Percentiles rank a stretch among this genome's conserved stretches.
Evolutionary conservation across 2,888 invertebrate species (phyloP).

Genomic region (Cantharis nigra): DNA sequence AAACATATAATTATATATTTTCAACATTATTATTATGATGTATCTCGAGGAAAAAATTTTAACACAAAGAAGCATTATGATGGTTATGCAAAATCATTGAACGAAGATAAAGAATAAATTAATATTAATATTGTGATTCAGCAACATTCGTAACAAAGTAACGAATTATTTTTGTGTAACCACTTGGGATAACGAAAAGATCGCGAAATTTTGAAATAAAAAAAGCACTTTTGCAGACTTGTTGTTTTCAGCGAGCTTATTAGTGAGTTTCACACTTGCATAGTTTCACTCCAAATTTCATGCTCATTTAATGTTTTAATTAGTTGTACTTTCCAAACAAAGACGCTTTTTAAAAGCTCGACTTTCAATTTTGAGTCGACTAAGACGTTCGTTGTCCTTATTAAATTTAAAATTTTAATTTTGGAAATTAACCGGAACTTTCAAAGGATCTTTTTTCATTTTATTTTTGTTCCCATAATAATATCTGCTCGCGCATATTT

Average conservation of each 20-base stretch:
- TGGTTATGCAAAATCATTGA: conserved; percentile 1
- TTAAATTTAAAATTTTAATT: not conserved
- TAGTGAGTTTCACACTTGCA: not conserved
- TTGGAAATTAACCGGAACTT: not conserved
- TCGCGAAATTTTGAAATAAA: not conserved
- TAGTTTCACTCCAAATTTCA: not conserved
- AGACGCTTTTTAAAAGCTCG: not conserved
- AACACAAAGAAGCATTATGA: not conserved
- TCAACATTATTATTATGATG: not conserved
- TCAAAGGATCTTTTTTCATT: not conserved
- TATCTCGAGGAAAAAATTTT: not conserved
- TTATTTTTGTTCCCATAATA: not conserved
- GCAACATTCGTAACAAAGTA: not conserved
- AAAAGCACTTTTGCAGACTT: not conserved
- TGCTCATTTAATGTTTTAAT: conserved; percentile 1
- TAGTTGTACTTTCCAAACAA: not conserved
- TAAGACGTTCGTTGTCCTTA: not conserved
- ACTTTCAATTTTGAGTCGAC: not conserved
- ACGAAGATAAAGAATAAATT: conserved; percentile 2
- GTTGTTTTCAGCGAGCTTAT: not conserved
- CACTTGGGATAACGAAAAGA: not conserved
- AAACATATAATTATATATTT: conserved; percentile 1
- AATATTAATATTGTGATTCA: conserved; percentile 3
- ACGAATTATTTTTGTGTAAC: not conserved
- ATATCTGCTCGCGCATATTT: not conserved